A percentile compares a stretch with the other conserved stretches of the same genome.
phyloP scores from a whole-genome alignment of 2,888 invertebrate genomes.

The Dugesia japonica region DNA sequence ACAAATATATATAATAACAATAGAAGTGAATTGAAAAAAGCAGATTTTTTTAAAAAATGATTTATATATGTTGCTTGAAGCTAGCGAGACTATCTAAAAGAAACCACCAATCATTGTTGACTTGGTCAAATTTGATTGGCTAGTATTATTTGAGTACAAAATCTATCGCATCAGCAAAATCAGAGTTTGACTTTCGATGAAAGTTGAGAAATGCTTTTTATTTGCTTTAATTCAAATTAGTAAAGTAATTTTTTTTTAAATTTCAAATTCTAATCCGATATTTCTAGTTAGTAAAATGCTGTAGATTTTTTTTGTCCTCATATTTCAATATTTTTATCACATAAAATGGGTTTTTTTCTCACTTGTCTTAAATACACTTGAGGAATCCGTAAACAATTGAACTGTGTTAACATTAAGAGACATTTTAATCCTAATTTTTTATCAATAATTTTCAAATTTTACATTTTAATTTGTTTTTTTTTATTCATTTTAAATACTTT shows the following conservation, averaged over 20 bases:
- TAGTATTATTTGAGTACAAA: neutral
- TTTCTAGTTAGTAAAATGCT: neutral
- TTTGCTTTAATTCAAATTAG: neutral
- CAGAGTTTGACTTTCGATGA: neutral
- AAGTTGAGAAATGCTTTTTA: conserved; percentile 1
- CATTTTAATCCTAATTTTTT: too few species aligned
- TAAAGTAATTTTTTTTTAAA: conserved; percentile 10
- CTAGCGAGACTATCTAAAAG: neutral
- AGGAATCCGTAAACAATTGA: too few species aligned
- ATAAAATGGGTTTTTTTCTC: too few species aligned
- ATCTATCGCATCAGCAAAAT: neutral
- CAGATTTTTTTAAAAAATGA: too few species aligned
- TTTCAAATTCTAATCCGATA: conserved; percentile 7
- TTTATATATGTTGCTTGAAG: neutral
- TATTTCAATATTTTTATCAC: neutral
- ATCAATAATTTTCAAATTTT: too few species aligned
- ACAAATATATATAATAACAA: too few species aligned
- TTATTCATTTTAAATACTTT: too few species aligned
- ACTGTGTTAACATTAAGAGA: too few species aligned
- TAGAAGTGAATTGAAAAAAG: too few species aligned
- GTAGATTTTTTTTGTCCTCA: neutral
- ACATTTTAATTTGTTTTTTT: too few species aligned
- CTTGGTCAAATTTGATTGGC: neutral
- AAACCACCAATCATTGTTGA: conserved; percentile 6
- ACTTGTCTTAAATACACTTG: too few species aligned